Base-by-base conservation (phyloP, 2,888 invertebrate genomes). In the Drosophila ustulata region DNA sequence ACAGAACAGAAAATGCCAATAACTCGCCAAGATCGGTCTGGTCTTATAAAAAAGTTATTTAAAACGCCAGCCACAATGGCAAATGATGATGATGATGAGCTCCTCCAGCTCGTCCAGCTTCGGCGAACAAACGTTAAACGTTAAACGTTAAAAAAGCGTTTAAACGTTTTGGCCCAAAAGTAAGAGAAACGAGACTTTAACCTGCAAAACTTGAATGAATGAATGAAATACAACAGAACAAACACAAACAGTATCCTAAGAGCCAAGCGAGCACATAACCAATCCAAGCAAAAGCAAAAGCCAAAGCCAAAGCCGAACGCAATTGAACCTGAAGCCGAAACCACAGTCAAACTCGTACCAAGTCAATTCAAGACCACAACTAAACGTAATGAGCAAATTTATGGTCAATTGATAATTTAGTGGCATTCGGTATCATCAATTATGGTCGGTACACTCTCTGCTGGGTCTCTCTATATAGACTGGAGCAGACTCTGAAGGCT, bases 361-460 rank as follows among this genome's bases (percentile, higher is more conserved):
- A 39, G 23, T 28, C 50, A 28, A 62, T 52, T 26, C 30, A 28
- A 58, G 65, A 73, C 73, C 73, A 66, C 73, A 74, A 70, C 71
- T 71, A 67, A 78, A 80, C 88, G 91, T 91, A 91, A 91, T 91
- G 91, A 91, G 90, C 90, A 90, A 91, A 91, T 91, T 91, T 91
- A 91, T 91, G 91, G 90, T 84, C 91, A 91, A 91, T 91, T 91
- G 91, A 91, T 91, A 91, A 91, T 91, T 91, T 91, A 91, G 91
- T 91, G 91, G 90, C 91, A 91, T 88, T 91, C 90, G 91, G 90
- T 90, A 90, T 91, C 91, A 91, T 91, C 91, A 91, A 91, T 91
- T 91, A 91, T 81, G 82, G 79, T 69, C 57, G 56, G 55, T 64
- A 49, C 66, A 57, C 46, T 59, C 51, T 18, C 18, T 18, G 46